Evolutionary conservation across 2,113 vertebrate genomes (phyloP), one percentile per base, ranked within the genome.

Genomic region (Oncorhynchus masou): DNA sequence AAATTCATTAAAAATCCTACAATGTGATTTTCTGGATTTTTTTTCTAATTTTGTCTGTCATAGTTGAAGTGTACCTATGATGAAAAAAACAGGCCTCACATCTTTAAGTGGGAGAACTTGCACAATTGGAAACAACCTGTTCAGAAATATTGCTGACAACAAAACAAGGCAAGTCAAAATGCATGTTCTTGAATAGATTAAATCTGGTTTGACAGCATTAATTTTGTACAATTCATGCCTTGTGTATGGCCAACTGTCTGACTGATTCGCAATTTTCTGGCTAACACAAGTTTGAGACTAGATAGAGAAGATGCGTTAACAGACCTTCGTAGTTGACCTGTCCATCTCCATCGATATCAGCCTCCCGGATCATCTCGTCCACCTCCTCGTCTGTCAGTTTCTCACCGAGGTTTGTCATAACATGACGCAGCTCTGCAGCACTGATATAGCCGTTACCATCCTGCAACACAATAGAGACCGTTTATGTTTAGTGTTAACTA

Each of bases 261-360:
- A 45, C 51, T 5, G 16, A 54, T 19, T 54, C 4, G 0, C 19
- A 62, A 22, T 62, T 13, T 60, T 8, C 59, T 5, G 16, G 12
- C 19, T 54, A 54, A 54, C 15, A 13, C 16, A 54, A 16, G 51
- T 16, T 54, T 19, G 51, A 54, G 51, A 68, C 27, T 49, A 66
- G 48, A 27, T 31, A 34, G 25, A 68, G 31, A 31, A 68, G 24
- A 67, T 31, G 5, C 13, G 29, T 31, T n/a, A 73, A 31, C 94
- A 88, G 80, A 97, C 96, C 96, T 93, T 97, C 96, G 1, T 96
- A 97, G 88, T 97, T 97, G 91, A 97, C 96, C 78, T 96, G 96
- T 74, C 96, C 95, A 0, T 97, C 96, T 0, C 96, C 95, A 0
- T 97, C 95, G 0, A 97, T 96, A 86, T 97, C 96, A 0, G 96